phyloP scores from a whole-genome alignment of 2,113 vertebrate genomes.

The Lampris megalopsis region DNA sequence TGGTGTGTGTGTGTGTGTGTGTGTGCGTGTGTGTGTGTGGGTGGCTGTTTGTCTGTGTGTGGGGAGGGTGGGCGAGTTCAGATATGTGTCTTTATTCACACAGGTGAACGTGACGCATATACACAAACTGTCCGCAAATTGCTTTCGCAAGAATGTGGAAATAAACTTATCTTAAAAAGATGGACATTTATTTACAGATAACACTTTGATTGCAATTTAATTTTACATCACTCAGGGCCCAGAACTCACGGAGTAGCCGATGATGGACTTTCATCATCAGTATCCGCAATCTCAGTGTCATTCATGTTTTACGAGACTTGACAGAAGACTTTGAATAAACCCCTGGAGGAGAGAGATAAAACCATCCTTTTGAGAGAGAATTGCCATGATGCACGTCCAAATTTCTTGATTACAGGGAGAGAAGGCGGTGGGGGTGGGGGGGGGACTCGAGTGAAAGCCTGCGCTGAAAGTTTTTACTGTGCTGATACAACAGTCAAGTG shows the following conservation, averaged over 20 bases:
- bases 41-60: conserved; percentile 20
- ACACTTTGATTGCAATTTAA: conserved; percentile 73
- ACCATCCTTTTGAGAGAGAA: conserved; percentile 69
- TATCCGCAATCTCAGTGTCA: conserved; percentile 78
- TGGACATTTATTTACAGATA: conserved; percentile 63
- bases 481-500: conserved; percentile 84
- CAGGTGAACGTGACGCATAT: conserved; percentile 59
- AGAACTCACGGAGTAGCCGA: conserved; percentile 62
- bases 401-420: conserved; percentile 82
- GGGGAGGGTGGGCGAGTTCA: not conserved
- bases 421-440: not conserved
- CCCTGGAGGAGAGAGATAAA: conserved; percentile 80
- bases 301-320: conserved; percentile 78
- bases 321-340: conserved; percentile 80
- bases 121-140: conserved; percentile 42
- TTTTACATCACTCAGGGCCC: conserved; percentile 68
- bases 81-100: conserved; percentile 30
- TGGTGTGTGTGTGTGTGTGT: conserved; percentile 23
- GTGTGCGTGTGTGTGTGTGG: conserved; percentile 23
- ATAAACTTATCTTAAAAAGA: conserved; percentile 47
- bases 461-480: conserved; percentile 78
- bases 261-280: conserved; percentile 76
- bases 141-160: conserved; percentile 23
- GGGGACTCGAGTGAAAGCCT: conserved; percentile 71
- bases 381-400: conserved; percentile 81